These are phyloP conservation scores for Brenthis daphne DNA, from an alignment of 2,888 invertebrate genomes.

Conservation along the genomic window DNA sequence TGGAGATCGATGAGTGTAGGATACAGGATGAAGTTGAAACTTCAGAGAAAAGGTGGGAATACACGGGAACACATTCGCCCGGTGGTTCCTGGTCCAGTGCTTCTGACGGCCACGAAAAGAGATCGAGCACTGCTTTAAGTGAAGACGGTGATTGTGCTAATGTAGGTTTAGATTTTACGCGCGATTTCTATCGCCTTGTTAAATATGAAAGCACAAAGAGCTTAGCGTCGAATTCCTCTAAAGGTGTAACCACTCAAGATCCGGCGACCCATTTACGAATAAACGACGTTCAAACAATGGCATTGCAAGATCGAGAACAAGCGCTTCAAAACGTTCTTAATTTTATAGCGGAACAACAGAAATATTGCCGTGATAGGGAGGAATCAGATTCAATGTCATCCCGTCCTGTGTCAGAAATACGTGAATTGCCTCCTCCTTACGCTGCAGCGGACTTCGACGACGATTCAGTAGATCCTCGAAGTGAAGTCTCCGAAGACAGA, in stretches of 20 bases:
- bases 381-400: slow-evolving; percentile 82
- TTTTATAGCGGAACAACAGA: slow-evolving; percentile 89
- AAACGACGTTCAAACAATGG: slow-evolving; percentile 74
- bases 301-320: slow-evolving; percentile 84
- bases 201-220: slow-evolving; percentile 92
- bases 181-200: slow-evolving; percentile 90
- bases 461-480: slow-evolving; percentile 74
- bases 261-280: slow-evolving; percentile 71
- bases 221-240: slow-evolving; percentile 87
- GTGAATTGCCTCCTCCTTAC: slow-evolving; percentile 80
- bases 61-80: slow-evolving; percentile 81
- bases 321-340: slow-evolving; percentile 88
- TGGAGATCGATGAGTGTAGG: slow-evolving; percentile 86
- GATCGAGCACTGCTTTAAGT: slow-evolving; percentile 86
- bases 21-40: slow-evolving; percentile 71
- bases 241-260: slow-evolving; percentile 83
- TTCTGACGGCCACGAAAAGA: slow-evolving; percentile 84
- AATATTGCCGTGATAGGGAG: slow-evolving; percentile 84
- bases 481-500: slow-evolving; percentile 75
- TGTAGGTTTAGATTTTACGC: slow-evolving; percentile 88
- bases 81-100: slow-evolving; percentile 84
- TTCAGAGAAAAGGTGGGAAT: slow-evolving; percentile 85
- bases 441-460: slow-evolving; percentile 76
- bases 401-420: slow-evolving; percentile 80
- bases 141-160: slow-evolving; percentile 87